These are phyloP conservation scores for Echinometra lucunter DNA, from an alignment of 53 echinoderm and acorn worm species.

Conservation along the genomic window DNA sequence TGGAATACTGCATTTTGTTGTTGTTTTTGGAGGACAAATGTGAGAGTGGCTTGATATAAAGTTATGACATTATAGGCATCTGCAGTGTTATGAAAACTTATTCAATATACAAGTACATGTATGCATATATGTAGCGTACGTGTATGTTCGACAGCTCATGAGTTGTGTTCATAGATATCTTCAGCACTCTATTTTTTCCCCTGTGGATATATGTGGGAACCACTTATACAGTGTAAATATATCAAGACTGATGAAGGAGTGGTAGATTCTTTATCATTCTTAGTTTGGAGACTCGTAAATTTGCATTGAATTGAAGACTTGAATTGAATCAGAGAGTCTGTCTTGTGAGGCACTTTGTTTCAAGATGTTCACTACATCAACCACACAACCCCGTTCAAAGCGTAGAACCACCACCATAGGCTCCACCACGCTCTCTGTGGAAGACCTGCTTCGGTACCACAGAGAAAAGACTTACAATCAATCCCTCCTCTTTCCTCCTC, in stretches of 20 bases:
- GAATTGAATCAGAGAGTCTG: background rate
- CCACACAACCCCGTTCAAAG: background rate
- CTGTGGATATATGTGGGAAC: no score
- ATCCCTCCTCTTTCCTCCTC: conserved; percentile 56
- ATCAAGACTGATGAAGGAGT: background rate
- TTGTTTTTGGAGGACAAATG: background rate
- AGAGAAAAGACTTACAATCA: conserved; percentile 62
- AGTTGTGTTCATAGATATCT: background rate
- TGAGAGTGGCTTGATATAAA: background rate
- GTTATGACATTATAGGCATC: background rate
- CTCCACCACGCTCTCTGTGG: background rate
- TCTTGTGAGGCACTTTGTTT: no score
- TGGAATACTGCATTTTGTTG: background rate
- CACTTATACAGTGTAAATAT: no score
- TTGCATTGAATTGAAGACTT: background rate
- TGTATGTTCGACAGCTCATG: no score
- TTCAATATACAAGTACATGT: background rate
- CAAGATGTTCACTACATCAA: conserved; percentile 13
- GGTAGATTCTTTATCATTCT: background rate
- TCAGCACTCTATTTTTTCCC: background rate
- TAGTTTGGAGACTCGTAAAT: background rate
- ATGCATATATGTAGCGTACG: background rate
- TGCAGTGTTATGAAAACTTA: background rate
- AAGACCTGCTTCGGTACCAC: conserved; percentile 23
- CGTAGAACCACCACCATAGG: conserved; percentile 22